Evolutionary conservation across 2,888 invertebrate genomes (phyloP).

Genomic region (Helicoverpa assulta): DNA sequence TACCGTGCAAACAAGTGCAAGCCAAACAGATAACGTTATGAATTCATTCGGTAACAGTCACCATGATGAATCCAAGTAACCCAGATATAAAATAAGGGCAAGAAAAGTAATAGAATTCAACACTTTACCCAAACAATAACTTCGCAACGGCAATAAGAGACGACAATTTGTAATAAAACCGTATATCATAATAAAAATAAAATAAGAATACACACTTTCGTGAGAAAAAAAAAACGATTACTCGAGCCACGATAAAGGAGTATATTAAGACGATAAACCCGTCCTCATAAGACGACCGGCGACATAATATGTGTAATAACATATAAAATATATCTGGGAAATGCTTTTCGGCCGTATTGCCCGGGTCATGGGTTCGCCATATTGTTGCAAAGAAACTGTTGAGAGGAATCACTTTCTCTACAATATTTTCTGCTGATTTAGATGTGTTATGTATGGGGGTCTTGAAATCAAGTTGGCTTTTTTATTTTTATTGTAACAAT

Average conservation of each 20-base stretch:
- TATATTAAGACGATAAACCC: conserved; percentile 63
- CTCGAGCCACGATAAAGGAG: conserved; percentile 54
- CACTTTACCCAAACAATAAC: conserved; percentile 40
- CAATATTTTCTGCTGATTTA: conserved; percentile 50
- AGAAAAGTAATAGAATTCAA: conserved; percentile 34
- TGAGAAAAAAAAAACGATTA: conserved; percentile 58
- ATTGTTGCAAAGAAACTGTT: conserved; percentile 45
- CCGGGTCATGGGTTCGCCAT: conserved; percentile 38
- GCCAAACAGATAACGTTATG: background rate
- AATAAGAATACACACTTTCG: conserved; percentile 55
- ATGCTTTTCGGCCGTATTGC: conserved; percentile 41
- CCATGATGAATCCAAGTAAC: conserved; percentile 3
- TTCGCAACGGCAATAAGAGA: conserved; percentile 28
- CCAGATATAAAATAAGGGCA: conserved; percentile 15
- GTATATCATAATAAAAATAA: conserved; percentile 57
- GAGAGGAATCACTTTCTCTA: conserved; percentile 50
- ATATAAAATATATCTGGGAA: conserved; percentile 57
- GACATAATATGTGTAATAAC: conserved; percentile 60
- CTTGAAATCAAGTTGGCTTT: conserved; percentile 37
- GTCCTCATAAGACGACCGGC: conserved; percentile 42
- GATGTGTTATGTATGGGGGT: conserved; percentile 34
- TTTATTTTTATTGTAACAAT: conserved; percentile 28
- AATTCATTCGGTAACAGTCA: too few species aligned
- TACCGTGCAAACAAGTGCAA: too few species aligned
- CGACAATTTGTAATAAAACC: conserved; percentile 58